Evolutionary conservation across 2,113 vertebrate genomes (phyloP).

Genomic region (Gallinago undulata): DNA sequence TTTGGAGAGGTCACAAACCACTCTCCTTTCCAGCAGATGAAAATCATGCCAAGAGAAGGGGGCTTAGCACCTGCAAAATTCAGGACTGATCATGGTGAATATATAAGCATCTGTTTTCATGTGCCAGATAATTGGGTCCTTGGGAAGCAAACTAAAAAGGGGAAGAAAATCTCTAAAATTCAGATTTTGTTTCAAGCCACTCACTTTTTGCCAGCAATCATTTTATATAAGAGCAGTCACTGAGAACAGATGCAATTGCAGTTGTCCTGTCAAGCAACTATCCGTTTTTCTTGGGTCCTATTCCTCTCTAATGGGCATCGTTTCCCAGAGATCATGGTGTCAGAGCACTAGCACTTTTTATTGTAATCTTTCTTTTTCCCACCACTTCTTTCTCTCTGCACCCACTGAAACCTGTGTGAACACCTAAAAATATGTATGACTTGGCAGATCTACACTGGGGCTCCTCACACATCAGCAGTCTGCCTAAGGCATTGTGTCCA

Average conservation of each 20-base stretch:
- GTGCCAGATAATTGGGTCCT: slow-evolving; percentile 27
- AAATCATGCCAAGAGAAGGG: not conserved
- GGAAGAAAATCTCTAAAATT: not conserved
- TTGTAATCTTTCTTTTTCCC: not conserved
- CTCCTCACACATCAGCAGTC: slow-evolving; percentile 41
- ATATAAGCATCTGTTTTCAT: not conserved
- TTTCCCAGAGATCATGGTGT: not conserved
- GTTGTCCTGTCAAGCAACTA: not conserved
- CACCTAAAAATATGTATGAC: slow-evolving; percentile 10
- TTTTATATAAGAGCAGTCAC: not conserved
- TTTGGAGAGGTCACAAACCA: not conserved
- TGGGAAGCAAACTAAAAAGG: slow-evolving; percentile 27
- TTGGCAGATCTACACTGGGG: slow-evolving; percentile 2
- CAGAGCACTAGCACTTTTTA: not conserved
- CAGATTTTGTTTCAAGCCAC: not conserved
- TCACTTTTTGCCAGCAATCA: not conserved
- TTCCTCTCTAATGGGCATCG: not conserved
- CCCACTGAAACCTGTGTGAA: not conserved
- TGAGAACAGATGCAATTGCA: not conserved
- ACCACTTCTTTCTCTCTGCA: not conserved
- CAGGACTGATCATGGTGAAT: not conserved
- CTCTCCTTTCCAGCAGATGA: not conserved
- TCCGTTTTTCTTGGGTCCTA: not conserved
- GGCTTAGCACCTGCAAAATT: not conserved
- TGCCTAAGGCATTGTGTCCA: slow-evolving; percentile 49